Conservation (phyloP, 1,140 invertebrate species). For the Aphelenchoides fujianensis region DNA sequence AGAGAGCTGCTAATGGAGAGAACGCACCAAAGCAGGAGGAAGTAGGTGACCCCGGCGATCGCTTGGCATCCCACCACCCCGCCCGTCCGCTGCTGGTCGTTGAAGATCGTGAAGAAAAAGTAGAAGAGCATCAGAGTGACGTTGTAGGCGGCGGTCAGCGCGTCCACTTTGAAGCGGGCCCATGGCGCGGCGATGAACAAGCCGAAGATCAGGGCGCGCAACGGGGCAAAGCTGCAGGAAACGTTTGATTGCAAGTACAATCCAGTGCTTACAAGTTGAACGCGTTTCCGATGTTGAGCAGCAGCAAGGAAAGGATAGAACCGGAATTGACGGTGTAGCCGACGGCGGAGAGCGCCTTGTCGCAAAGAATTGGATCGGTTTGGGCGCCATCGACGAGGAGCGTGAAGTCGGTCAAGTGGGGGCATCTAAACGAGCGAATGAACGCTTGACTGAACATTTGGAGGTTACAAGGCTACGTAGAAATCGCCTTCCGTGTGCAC, state of each 20-base stretch:
- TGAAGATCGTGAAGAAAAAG: slow-evolving; percentile 25
- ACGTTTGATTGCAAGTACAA: slow-evolving; percentile 13
- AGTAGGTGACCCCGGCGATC: slow-evolving; percentile 21
- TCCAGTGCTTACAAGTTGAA: slow-evolving; percentile 20
- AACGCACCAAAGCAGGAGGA: slow-evolving; percentile 28
- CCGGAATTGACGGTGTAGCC: slow-evolving; percentile 13
- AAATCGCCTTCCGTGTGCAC: not conserved
- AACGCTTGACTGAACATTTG: no score
- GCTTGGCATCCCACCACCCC: slow-evolving; percentile 26
- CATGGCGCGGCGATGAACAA: slow-evolving; percentile 11
- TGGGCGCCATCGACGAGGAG: slow-evolving; percentile 6
- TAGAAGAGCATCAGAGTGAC: slow-evolving; percentile 26
- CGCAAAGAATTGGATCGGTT: slow-evolving; percentile 18
- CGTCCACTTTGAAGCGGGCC: slow-evolving; percentile 14
- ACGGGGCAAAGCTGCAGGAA: slow-evolving; percentile 19
- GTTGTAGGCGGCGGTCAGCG: slow-evolving; percentile 16
- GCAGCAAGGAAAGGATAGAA: slow-evolving; percentile 17
- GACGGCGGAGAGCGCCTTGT: slow-evolving; percentile 7
- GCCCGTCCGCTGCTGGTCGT: slow-evolving; percentile 24
- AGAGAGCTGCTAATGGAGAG: slow-evolving; percentile 5
- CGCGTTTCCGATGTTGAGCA: not conserved
- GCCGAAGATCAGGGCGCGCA: slow-evolving; percentile 4
- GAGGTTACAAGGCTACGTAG: slow-evolving; percentile 10
- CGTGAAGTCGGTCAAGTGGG: not conserved
- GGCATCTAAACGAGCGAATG: no score